Evolutionary conservation across 2,888 invertebrate species (phyloP).

Genomic region (Lasioglossum leucozonium): DNA sequence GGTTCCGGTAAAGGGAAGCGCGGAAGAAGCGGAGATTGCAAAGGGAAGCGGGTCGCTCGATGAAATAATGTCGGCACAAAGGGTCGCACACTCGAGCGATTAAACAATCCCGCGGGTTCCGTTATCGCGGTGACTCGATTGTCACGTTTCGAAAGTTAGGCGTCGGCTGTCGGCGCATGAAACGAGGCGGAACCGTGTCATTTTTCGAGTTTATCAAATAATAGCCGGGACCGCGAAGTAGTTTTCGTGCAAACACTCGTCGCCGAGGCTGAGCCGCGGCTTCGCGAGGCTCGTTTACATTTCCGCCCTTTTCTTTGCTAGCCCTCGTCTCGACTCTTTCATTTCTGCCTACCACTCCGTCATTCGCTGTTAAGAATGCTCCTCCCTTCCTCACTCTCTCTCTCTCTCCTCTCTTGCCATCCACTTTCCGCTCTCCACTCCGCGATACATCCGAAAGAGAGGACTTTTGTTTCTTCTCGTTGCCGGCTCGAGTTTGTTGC

Average conservation of each 20-base stretch:
- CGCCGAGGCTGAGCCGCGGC: slow-evolving; percentile 28
- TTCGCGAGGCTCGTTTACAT: slow-evolving; percentile 48
- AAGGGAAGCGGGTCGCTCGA: neutral
- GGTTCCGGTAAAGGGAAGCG: neutral
- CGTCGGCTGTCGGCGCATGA: slow-evolving; percentile 2
- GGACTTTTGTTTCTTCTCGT: slow-evolving; percentile 24
- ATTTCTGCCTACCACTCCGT: slow-evolving; percentile 18
- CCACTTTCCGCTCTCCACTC: slow-evolving; percentile 14
- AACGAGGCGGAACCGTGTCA: slow-evolving; percentile 32
- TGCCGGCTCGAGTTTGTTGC: neutral
- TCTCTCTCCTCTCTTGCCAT: slow-evolving; percentile 10
- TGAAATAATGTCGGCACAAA: slow-evolving; percentile 17
- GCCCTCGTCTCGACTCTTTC: slow-evolving; percentile 27
- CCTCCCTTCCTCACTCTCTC: neutral
- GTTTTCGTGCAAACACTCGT: slow-evolving; percentile 63
- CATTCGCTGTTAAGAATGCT: slow-evolving; percentile 5
- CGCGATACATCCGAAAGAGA: slow-evolving; percentile 17
- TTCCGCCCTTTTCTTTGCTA: slow-evolving; percentile 34
- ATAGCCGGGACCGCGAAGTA: slow-evolving; percentile 59
- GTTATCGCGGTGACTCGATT: slow-evolving; percentile 3
- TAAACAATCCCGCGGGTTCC: slow-evolving; percentile 29
- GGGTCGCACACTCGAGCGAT: slow-evolving; percentile 19
- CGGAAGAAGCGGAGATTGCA: neutral
- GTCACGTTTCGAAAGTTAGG: slow-evolving; percentile 1
- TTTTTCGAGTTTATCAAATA: slow-evolving; percentile 65